These are phyloP conservation scores for Clanis bilineata DNA, from an alignment of 2,888 invertebrate genomes.

Conservation along the genomic window DNA sequence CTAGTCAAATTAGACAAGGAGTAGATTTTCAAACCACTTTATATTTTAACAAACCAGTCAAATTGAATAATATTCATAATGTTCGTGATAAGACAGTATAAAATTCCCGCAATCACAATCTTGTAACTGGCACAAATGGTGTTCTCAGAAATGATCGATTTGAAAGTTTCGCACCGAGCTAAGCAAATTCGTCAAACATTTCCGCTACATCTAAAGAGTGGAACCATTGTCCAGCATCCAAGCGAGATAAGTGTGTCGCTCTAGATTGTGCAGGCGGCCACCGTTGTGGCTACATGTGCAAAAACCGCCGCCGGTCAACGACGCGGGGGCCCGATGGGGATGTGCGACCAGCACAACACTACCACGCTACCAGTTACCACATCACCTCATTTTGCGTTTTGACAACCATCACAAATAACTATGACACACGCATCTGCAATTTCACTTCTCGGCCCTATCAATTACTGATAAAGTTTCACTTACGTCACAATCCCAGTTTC, in stretches of 20 bases:
- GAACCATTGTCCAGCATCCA: slow-evolving; percentile 46
- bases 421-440: neutral
- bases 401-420: neutral
- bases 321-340: slow-evolving; percentile 72
- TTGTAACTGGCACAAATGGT: neutral
- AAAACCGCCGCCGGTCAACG: slow-evolving; percentile 71
- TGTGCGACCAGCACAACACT: slow-evolving; percentile 30
- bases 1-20: neutral
- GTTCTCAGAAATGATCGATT: slow-evolving; percentile 9
- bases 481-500: neutral
- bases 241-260: slow-evolving; percentile 55
- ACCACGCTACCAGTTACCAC: slow-evolving; percentile 35
- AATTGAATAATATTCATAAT: neutral
- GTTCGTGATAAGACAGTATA: neutral
- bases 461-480: neutral
- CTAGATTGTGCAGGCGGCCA: slow-evolving; percentile 59
- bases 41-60: neutral
- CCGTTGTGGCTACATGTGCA: slow-evolving; percentile 56
- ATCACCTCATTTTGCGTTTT: slow-evolving; percentile 21
- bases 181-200: slow-evolving; percentile 20
- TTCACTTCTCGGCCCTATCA: neutral
- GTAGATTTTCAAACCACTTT: no score
- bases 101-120: neutral
- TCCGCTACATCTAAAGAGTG: slow-evolving; percentile 24
- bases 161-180: slow-evolving; percentile 13